These are phyloP conservation scores for Erpetoichthys calabaricus DNA, from an alignment of 2,797 vertebrate species.

Conservation along the genomic window DNA sequence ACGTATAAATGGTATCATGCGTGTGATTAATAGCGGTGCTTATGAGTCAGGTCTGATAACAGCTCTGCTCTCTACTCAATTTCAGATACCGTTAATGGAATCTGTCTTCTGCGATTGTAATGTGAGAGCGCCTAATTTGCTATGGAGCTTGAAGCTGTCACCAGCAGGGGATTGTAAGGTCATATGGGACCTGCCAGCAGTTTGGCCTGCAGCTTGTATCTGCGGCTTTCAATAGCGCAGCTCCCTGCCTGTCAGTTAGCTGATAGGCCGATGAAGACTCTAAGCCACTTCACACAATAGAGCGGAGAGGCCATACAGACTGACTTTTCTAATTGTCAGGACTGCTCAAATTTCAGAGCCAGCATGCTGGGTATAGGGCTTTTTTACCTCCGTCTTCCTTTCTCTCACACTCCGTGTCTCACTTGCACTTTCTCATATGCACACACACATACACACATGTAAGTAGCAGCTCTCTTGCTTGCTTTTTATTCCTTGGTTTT, in stretches of 20 bases:
- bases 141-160: constrained; percentile 99
- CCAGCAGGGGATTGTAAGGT: constrained; percentile 99
- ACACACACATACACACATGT: constrained; percentile 3
- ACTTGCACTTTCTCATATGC: constrained; percentile 10
- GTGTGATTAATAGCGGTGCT: constrained; percentile 99
- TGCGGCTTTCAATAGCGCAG: constrained; percentile 99
- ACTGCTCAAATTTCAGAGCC: constrained; percentile 92
- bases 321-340: constrained; percentile 98
- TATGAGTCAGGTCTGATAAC: constrained; percentile 99
- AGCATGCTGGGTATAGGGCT: constrained; percentile 45
- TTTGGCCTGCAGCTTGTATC: constrained; percentile 99
- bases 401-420: constrained; percentile 14
- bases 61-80: constrained; percentile 99
- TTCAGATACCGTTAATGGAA: constrained; percentile 99
- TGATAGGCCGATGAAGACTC: constrained; percentile 99
- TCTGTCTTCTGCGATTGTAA: constrained; percentile 99
- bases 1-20: constrained; percentile 99
- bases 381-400: constrained; percentile 10
- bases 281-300: constrained; percentile 98
- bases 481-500: constrained; percentile 39
- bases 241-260: constrained; percentile 99
- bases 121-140: constrained; percentile 99
- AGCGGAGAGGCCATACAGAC: constrained; percentile 84
- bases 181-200: constrained; percentile 99
- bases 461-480: too few species aligned